Evolutionary conservation across 2,797 vertebrate species (phyloP), one percentile per base, ranked within the genome.

Genomic region (Tenualosa ilisha): DNA sequence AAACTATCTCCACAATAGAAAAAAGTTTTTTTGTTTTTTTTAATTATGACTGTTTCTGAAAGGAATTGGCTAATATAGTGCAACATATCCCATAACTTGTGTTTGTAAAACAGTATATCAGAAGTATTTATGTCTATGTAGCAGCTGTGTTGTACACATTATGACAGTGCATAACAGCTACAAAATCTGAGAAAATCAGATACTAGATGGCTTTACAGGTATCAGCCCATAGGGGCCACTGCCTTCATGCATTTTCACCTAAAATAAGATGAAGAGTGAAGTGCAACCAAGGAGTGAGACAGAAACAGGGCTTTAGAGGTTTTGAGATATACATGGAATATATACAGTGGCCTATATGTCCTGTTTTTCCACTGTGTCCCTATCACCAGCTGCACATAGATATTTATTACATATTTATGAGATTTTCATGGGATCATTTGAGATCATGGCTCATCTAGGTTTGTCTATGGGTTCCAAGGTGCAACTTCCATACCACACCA

Each of bases 161-260:
- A 81, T 20, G 88, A 68, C 86, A 90, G 88, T 88, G 83, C 88
- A 89, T 87, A 89, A 88, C 83, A 88, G 46, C 40, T 65, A 20
- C 85, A 75, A 79, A 79, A 79, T 40, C n/a, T 61, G 9, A 51
- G 81, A 84, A 68, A 83, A 84, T 37, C 31, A 85, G 17, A 46
- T 81, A 54, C 20, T 85, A 84, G 88, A 91, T 90, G 92, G 88
- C 90, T 91, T 92, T 93, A 89, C 91, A 91, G 86, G 90, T 86
- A 89, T 84, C 86, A 89, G 87, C 94, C 94, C 89, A 86, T 92
- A 94, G 94, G 92, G 92, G 92, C 91, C 94, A 94, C 94, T 95
- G 92, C 93, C 86, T 91, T 90, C 90, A 93, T 92, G 89, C 85
- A 82, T 90, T 92, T 90, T 88, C 84, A 86, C 85, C 84, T 63